Base-by-base conservation (phyloP, 2,888 invertebrate species). In the Lymantria dispar region DNA sequence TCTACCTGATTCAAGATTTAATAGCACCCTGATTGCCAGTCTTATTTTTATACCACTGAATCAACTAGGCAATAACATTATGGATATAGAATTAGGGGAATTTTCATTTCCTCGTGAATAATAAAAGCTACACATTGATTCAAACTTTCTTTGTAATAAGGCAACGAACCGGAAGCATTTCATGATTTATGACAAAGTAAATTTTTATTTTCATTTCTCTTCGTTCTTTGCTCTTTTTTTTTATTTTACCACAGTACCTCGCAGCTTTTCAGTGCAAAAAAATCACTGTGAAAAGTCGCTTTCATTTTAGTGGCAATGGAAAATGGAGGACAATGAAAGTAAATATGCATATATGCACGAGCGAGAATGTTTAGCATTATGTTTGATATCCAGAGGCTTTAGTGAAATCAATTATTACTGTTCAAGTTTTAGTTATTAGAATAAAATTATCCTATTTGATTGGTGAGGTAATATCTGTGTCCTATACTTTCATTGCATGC, bases 131-230 rank as follows among this genome's bases (percentile, higher is more conserved):
- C 65, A 68, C 78, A 77, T 81, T 83, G 78, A 85, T 79, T 80
- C 76, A 86, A 83, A 86, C 81, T 87, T 87, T 87, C 86, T 83
- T 87, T 82, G 83, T 83, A 83, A 78, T 76, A 80, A 83, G 79
- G 76, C 80, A 81, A 78, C 84, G 78, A 76, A 76, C 78, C 86
- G 87, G 89, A 90, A 87, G 83, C 83, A 72, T 83, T 87, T 80
- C 83, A 79, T 85, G 86, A 91, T 90, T 90, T 91, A 90, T 88
- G 86, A 87, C 85, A 84, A 84, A 86, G 83, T 87, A 83, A 89
- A 87, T 87, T 89, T 91, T 88, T 86, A 84, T 84, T 87, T 85
- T 83, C 87, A 85, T 85, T 86, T 83, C 85, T 85, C 83, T 81
- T 72, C 71, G 78, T 74, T 78, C 85, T 83, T 87, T 13, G 11